phyloP scores from a whole-genome alignment of 2,797 vertebrate genomes.

The Enteromius viviparus region DNA sequence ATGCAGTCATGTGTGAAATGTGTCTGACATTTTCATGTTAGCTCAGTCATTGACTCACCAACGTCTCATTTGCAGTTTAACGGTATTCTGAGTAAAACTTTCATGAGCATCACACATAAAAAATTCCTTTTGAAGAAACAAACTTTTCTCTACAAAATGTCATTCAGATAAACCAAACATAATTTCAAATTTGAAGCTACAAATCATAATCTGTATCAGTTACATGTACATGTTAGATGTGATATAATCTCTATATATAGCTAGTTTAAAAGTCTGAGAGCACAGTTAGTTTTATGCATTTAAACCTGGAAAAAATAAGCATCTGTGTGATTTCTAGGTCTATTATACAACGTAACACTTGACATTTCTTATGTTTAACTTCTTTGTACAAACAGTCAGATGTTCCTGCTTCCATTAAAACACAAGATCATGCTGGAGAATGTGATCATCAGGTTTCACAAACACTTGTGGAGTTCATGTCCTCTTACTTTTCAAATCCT shows the following conservation, averaged over 20 bases:
- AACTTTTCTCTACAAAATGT: background rate
- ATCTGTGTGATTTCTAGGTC: background rate
- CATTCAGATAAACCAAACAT: background rate
- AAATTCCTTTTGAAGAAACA: background rate
- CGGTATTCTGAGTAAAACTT: background rate
- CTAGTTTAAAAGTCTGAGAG: background rate
- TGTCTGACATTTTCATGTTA: conserved; percentile 7
- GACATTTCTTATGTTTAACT: background rate
- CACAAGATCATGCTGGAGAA: background rate
- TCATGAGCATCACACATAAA: background rate
- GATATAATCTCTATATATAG: background rate
- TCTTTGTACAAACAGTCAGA: background rate
- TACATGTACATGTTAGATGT: background rate
- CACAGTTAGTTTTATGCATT: background rate
- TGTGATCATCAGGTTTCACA: background rate
- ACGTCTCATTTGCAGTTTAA: background rate
- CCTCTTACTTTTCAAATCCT: conserved; percentile 6
- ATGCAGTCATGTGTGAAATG: conserved; percentile 16
- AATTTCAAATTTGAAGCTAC: background rate
- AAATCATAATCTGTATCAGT: background rate
- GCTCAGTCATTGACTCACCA: background rate
- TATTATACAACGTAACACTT: background rate
- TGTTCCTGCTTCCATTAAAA: background rate
- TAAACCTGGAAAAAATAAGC: background rate
- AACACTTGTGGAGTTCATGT: background rate